Base-by-base conservation (phyloP, 2,888 invertebrate species). In the Drosophila anceps region DNA sequence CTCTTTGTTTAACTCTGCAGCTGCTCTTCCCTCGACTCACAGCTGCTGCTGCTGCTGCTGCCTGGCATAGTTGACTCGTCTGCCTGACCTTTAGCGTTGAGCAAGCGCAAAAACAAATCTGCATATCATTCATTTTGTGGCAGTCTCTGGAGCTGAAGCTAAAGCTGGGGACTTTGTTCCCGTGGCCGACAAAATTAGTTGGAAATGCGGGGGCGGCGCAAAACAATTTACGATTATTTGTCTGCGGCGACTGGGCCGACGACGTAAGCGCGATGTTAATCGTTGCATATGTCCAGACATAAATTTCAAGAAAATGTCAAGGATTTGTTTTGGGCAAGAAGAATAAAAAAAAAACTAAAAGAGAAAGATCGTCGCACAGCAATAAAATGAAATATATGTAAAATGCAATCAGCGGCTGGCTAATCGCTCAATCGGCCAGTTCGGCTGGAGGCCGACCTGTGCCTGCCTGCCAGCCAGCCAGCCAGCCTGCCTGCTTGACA, bases 221-320 rank as follows among this genome's bases (percentile, higher is more conserved):
- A 65, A 71, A 70, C 73, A 84, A 84, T 84, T 84, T 84, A 84
- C 77, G 89, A 86, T 88, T 84, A 88, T 88, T 81, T 84, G 88
- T 84, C 84, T 87, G 83, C 44, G 13, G 9, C 33, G 29, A 29
- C 44, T 8, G 27, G 44, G 44, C 24, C n/a, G 33, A 58, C n/a
- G 33, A 58, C 50, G 63, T 63, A 51, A 61, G 76, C 31, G 15
- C 20, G 65, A 63, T 63, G 66, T 75, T 74, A 77, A 78, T 85
- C 78, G 77, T 6, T 8, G 44, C 46, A 55, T 61, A 43, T 71
- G 65, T 69, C 71, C 63, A 74, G 39, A 68, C 73, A 84, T 84
- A 84, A 84, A 84, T 88, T 79, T 61, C 55, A 39, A 41, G 44
- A 68, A 83, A 84, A 88, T 86, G 86, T 79, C 84, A 84, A 84